These are phyloP conservation scores for Melolontha melolontha DNA, from an alignment of 2,888 invertebrate genomes.

Conservation along the genomic window DNA sequence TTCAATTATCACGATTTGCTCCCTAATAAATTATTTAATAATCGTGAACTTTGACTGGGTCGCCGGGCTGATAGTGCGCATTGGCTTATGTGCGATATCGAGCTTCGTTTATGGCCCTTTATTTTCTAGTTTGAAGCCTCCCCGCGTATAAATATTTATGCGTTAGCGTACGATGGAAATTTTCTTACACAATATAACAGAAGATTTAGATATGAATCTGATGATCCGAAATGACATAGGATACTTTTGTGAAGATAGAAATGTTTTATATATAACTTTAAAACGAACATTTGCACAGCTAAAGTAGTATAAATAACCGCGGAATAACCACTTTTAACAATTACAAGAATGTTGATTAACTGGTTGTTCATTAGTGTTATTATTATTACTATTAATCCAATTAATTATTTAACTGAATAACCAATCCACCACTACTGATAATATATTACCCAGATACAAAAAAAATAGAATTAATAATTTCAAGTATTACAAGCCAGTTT, in stretches of 20 bases:
- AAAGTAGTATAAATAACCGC: no score
- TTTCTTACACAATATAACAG: conserved; percentile 11
- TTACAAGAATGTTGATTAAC: no score
- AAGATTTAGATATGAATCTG: not conserved
- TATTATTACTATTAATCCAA: no score
- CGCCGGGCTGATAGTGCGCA: conserved; percentile 35
- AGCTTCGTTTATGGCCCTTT: conserved; percentile 32
- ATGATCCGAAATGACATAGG: not conserved
- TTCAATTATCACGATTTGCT: conserved; percentile 61
- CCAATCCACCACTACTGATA: no score
- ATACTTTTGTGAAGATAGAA: not conserved
- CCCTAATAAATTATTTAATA: conserved; percentile 52
- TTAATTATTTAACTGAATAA: no score
- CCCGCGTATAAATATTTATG: conserved; percentile 13
- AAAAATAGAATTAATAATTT: no score
- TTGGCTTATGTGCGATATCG: conserved; percentile 34
- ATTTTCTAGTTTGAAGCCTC: conserved; percentile 32
- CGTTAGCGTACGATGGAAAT: not conserved
- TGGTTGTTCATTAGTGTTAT: no score
- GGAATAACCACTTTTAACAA: no score
- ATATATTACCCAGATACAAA: no score
- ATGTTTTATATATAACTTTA: no score
- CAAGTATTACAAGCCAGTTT: no score
- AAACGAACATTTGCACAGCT: no score
- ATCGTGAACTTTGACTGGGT: conserved; percentile 50